phyloP scores from a whole-genome alignment of 2,113 vertebrate species.

The Okapia johnstoni region DNA sequence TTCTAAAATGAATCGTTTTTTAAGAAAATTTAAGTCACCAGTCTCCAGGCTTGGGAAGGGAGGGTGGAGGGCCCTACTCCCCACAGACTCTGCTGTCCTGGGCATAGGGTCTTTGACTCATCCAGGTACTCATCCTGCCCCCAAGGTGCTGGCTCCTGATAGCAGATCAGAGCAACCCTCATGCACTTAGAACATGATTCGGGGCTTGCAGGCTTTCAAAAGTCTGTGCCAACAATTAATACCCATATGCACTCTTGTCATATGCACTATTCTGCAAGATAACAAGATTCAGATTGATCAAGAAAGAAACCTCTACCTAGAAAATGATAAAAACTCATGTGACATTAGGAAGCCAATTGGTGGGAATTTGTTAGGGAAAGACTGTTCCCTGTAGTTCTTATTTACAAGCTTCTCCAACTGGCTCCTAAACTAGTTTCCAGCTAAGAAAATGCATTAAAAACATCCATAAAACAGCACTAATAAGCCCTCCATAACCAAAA shows the following conservation, averaged over 20 bases:
- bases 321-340: conserved; percentile 16
- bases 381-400: conserved; percentile 68
- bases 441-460: conserved; percentile 82
- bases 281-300: background rate
- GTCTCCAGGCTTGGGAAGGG: background rate
- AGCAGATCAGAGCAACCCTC: background rate
- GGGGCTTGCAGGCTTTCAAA: background rate
- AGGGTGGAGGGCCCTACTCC: background rate
- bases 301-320: background rate
- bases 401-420: conserved; percentile 81
- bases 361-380: conserved; percentile 64
- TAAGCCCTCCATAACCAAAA: conserved; percentile 78
- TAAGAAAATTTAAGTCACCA: background rate
- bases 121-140: no score
- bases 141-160: background rate
- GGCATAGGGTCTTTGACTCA: background rate
- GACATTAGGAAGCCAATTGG: conserved; percentile 58
- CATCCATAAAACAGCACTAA: conserved; percentile 81
- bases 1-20: background rate
- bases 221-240: background rate
- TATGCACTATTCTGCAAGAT: background rate
- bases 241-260: background rate
- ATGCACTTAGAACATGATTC: background rate
- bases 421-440: conserved; percentile 81
- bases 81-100: background rate